Base-by-base conservation (phyloP, 2,888 invertebrate genomes). In the Leptinotarsa juncta region DNA sequence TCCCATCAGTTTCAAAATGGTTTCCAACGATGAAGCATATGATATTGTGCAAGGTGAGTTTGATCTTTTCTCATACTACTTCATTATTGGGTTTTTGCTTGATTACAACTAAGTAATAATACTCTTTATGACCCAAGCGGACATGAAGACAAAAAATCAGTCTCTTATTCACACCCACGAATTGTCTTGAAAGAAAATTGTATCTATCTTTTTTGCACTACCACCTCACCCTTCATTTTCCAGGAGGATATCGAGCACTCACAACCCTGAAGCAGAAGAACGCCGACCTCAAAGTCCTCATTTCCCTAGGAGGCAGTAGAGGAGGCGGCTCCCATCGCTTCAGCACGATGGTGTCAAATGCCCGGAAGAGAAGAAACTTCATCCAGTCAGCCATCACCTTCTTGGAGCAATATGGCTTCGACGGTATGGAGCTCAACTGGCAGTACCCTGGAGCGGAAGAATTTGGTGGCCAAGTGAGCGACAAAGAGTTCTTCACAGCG, bases 381-480 rank as follows among this genome's bases (percentile, higher is more conserved):
- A 91, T 93, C 18, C 88, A 90, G 53, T 93, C 94, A 57, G 90
- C 93, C 0, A 85, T 94, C 0, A 88, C 88, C 62, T 93, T 94
- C 82, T 84, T 95, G 67, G 90, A 91, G 73, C 90, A 91, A 73
- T 91, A 94, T 80, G 91, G 92, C 73, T 95, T 96, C 83, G 96
- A 96, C 85, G 96, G 96, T 0, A 87, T 96, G 15, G 95, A 96
- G 83, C 89, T 96, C 4, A 93, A 96, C 82, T 96, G 94, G 94
- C 91, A 93, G 78, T 94, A 94, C 85, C 93, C 94, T 80, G 92
- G 89, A 16, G 89, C 88, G n/a, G 86, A 87, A 67, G 89, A 89
- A 75, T 81, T 87, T 79, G 90, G 89, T 70, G 87, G 88, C 15
- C 83, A 86, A 66, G 32, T 79, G 65, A 89, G 87, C 67, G 92